Percentiles rank a stretch among this genome's conserved stretches.
These are phyloP conservation scores for Euplexia lucipara DNA, from an alignment of 2,888 invertebrate species.

Conservation along the genomic window DNA sequence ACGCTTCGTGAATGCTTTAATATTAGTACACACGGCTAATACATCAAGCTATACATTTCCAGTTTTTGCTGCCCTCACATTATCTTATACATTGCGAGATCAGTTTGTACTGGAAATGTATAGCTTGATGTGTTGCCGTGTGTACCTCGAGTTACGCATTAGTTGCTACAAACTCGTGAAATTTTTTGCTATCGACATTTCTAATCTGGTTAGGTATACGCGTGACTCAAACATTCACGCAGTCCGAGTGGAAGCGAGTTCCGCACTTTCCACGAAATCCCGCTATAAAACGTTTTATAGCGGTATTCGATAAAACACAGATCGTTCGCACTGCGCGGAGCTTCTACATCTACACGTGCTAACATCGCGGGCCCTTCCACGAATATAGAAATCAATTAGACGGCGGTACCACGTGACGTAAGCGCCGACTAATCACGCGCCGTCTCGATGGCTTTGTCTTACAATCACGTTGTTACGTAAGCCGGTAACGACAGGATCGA, in stretches of 20 bases:
- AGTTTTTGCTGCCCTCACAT: too few species aligned
- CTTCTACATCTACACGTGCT: too few species aligned
- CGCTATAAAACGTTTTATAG: conserved; percentile 43
- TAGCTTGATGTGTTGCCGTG: too few species aligned
- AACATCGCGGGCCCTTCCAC: not conserved
- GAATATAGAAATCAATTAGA: conserved; percentile 34
- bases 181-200: too few species aligned
- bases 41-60: too few species aligned
- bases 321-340: not conserved
- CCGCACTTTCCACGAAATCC: conserved; percentile 16
- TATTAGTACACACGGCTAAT: too few species aligned
- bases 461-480: conserved; percentile 2
- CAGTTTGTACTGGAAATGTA: too few species aligned
- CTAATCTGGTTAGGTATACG: too few species aligned
- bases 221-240: not conserved
- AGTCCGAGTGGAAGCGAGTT: not conserved
- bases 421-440: not conserved
- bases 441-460: not conserved
- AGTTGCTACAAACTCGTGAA: too few species aligned
- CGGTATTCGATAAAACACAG: conserved; percentile 30
- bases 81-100: too few species aligned
- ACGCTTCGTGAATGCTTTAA: too few species aligned
- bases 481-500: conserved; percentile 6
- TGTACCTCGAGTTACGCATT: too few species aligned
- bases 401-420: conserved; percentile 8